phyloP scores from a whole-genome alignment of 2,797 vertebrate genomes.

The Odontamblyopus rebecca region DNA sequence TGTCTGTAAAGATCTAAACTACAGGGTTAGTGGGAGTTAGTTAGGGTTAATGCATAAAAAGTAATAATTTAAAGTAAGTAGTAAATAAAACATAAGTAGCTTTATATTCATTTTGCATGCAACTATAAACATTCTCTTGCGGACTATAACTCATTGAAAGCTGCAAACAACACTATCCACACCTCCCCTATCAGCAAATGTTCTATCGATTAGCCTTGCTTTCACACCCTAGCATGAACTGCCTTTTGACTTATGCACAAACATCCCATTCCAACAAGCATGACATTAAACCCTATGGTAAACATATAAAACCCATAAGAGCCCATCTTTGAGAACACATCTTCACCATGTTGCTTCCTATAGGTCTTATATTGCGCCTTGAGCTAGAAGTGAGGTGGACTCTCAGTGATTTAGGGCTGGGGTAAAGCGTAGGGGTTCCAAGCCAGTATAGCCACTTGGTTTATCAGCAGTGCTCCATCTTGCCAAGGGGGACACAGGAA shows the following conservation, averaged over 20 bases:
- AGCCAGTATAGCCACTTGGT: conserved; percentile 31
- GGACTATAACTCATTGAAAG: not conserved
- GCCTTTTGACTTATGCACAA: not conserved
- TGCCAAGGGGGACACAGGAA: conserved; percentile 50
- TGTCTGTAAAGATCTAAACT: no score
- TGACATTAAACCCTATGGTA: conserved; percentile 3
- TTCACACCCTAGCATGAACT: not conserved
- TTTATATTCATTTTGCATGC: no score
- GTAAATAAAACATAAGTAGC: no score
- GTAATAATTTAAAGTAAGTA: no score
- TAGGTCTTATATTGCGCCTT: conserved; percentile 27
- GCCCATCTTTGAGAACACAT: conserved; percentile 15
- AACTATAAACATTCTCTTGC: not conserved
- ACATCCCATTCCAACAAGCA: not conserved
- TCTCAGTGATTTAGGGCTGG: conserved; percentile 59
- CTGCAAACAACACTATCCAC: not conserved
- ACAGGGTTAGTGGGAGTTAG: no score
- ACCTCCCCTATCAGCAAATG: not conserved
- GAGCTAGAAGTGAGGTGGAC: conserved; percentile 19
- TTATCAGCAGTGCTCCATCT: conserved; percentile 62
- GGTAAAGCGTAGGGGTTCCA: conserved; percentile 35
- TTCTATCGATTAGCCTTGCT: not conserved
- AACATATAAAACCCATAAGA: not conserved
- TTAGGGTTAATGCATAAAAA: no score
- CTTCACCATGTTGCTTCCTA: conserved; percentile 32